Evolutionary conservation across 1,140 invertebrate genomes (phyloP), one percentile per base, ranked within the genome.

Genomic region (Chrysomallon squamiferum): DNA sequence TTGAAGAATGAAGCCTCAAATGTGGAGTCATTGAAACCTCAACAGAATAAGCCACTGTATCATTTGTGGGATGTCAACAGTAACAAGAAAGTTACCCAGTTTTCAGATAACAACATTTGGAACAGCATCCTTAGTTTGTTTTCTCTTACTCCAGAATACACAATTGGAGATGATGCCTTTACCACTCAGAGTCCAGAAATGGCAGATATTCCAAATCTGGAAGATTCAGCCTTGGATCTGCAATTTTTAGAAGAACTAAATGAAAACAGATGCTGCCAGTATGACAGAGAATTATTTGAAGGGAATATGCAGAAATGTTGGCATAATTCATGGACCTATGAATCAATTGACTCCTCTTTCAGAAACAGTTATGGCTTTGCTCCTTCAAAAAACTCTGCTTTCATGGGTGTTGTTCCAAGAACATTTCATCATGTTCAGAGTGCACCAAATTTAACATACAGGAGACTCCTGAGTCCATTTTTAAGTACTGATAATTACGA

Each of bases 301-400:
- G 35, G 35, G 15, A 38, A 15, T 38, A 5, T 38, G 6, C 35
- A 5, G 15, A 38, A 38, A 38, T 38, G 5, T 38, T 38, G 35
- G 35, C 35, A 38, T 15, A 38, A 38, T 38, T 38, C 35, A 7
- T 38, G 58, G 47, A 49, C 38, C 47, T 62, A 65, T 20, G 49
- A 67, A 22, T 47, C 47, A 15, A 20, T 59, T 20, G 59, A 69
- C 33, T 62, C 67, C 20, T 62, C 71, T 27, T 47, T 76, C 27
- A 70, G 69, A 0, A 65, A 65, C 58, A 78, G 74, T 54, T 78
- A 74, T 74, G 76, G 76, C 52, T 59, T 78, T 5, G 68, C 76
- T 27, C 76, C 76, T 3, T 78, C 76, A 5, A 72, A 78, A 43
- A 57, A 72, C 38, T 78, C 76, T 41, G 76, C 76, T n/a, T 78